These are phyloP conservation scores for Meiosimyza platycephala DNA, from an alignment of 2,888 invertebrate genomes.

Conservation along the genomic window DNA sequence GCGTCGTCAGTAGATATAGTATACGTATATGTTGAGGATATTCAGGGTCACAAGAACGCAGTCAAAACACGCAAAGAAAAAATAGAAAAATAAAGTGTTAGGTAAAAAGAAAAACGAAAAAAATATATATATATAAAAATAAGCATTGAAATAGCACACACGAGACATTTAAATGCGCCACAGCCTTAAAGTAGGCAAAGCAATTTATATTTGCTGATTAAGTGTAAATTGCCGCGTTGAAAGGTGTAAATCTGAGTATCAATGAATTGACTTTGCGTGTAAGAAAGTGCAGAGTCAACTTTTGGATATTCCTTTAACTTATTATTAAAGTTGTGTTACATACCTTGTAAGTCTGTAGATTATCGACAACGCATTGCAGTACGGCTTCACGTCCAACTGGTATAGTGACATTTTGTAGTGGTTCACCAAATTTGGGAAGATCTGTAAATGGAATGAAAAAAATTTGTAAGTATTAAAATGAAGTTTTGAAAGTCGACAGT, in stretches of 20 bases:
- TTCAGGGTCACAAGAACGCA: background rate
- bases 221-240: conserved; percentile 54
- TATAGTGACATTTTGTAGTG: conserved; percentile 76
- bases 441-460: conserved; percentile 67
- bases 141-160: background rate
- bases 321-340: background rate
- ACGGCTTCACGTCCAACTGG: conserved; percentile 76
- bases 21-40: background rate
- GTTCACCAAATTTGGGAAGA: conserved; percentile 75
- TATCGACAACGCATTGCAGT: conserved; percentile 76
- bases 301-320: background rate
- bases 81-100: conserved; percentile 28
- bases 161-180: background rate
- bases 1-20: background rate
- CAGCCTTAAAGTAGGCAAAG: conserved; percentile 45
- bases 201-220: conserved; percentile 51
- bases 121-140: background rate
- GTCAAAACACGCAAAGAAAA: conserved; percentile 13
- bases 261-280: background rate
- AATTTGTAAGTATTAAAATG: background rate
- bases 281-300: background rate
- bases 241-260: conserved; percentile 32
- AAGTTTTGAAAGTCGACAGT: background rate
- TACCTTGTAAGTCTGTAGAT: conserved; percentile 77
- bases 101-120: conserved; percentile 19